Evolutionary conservation across 2,888 invertebrate genomes (phyloP).

Genomic region (Cabera pusaria): DNA sequence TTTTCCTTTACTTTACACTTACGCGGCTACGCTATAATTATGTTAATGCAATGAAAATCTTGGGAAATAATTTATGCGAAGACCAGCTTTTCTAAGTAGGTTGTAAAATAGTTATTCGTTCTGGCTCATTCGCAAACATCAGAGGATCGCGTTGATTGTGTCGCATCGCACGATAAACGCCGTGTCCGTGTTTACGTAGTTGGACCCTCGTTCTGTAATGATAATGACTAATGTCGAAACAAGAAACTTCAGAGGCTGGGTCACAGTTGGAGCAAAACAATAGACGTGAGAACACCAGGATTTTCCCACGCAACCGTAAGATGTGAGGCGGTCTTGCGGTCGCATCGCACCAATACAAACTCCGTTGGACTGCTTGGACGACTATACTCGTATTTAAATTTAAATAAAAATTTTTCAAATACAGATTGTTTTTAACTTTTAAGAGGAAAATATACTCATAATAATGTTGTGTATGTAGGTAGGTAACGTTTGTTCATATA

Average conservation of each 20-base stretch:
- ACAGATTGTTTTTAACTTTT: too few relatives aligned
- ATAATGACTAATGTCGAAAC: slow-evolving; percentile 17
- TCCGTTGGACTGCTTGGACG: too few relatives aligned
- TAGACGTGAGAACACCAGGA: slow-evolving; percentile 21
- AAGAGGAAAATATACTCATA: too few relatives aligned
- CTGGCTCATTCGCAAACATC: slow-evolving; percentile 2
- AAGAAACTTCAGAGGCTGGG: slow-evolving; percentile 20
- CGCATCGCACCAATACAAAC: too few relatives aligned
- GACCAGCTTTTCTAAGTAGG: too few relatives aligned
- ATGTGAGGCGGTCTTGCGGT: too few relatives aligned
- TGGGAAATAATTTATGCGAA: background rate
- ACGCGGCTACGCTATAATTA: slow-evolving; percentile 1
- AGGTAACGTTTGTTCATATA: too few relatives aligned
- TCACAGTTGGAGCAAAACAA: slow-evolving; percentile 20
- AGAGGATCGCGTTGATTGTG: slow-evolving; percentile 1
- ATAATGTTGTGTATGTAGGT: too few relatives aligned
- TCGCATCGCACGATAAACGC: too few relatives aligned
- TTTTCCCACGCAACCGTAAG: slow-evolving; percentile 19
- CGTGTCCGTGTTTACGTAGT: slow-evolving; percentile 4
- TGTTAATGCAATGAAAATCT: slow-evolving; percentile 1
- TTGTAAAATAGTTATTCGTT: slow-evolving; percentile 3
- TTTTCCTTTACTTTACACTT: too few relatives aligned
- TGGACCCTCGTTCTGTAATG: slow-evolving; percentile 3
- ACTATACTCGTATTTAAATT: too few relatives aligned
- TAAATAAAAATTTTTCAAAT: too few relatives aligned